phyloP scores from a whole-genome alignment of 2,113 vertebrate genomes.

The Progne subis region DNA sequence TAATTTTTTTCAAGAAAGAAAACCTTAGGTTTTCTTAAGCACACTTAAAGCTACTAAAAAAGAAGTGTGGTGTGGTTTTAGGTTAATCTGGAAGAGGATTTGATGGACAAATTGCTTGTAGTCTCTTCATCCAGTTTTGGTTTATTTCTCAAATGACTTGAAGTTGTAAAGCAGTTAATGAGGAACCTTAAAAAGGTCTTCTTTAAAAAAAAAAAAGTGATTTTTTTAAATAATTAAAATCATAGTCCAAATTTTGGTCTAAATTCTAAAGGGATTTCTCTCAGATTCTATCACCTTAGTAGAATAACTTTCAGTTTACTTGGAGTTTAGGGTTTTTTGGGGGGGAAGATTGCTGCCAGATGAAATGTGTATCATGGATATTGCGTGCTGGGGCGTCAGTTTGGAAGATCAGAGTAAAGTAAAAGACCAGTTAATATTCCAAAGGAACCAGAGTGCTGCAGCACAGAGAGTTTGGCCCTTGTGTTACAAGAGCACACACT shows the following conservation, averaged over 20 bases:
- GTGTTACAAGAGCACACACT: neutral
- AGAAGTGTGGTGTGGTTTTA: neutral
- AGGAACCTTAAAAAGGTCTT: neutral
- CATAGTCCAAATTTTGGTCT: neutral
- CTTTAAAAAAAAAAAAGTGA: rapidly evolving
- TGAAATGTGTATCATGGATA: neutral
- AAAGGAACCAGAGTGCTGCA: neutral
- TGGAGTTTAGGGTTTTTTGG: rapidly evolving
- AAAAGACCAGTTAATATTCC: neutral
- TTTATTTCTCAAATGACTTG: neutral
- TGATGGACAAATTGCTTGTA: neutral
- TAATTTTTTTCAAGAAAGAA: neutral
- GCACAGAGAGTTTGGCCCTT: neutral
- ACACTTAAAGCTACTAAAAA: neutral
- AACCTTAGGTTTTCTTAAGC: neutral
- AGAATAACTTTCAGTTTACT: neutral
- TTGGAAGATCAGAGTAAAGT: neutral
- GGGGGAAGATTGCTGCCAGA: neutral
- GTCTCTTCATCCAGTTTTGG: neutral
- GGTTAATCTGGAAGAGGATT: neutral
- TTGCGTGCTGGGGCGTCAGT: neutral
- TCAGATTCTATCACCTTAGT: neutral
- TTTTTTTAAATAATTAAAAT: neutral
- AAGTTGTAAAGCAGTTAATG: neutral
- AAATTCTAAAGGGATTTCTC: neutral